Base-by-base conservation (phyloP, 1,140 invertebrate genomes). In the Bombyx mandarina region DNA sequence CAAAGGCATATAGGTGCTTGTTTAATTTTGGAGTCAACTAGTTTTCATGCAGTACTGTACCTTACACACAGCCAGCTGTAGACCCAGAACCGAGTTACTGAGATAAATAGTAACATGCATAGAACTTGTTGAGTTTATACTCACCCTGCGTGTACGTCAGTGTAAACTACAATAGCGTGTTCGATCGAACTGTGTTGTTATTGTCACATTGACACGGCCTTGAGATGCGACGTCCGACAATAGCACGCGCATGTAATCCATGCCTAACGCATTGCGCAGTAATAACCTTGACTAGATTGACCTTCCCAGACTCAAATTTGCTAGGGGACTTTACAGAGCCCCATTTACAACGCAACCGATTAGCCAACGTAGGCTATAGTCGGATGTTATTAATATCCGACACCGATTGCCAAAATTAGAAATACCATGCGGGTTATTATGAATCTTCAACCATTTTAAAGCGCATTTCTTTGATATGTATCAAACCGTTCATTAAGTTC, bases 21-120 rank as follows among this genome's bases (percentile, higher is more conserved):
- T 82, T 87, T 87, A 84, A 82, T 77, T 79, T 84, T 87, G 82
- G 79, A 86, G 79, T 78, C 69, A 71, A 76, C 63, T 75, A 60
- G 52, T 64, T 63, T 42, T 61, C 79, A 84, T 82, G 79, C 80
- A 77, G 52, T 61, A 57, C 43, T 62, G 79, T 86, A 85, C 82
- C 82, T 85, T 69, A 54, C 62, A 60, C 56, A 71, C 53, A 73
- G 68, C 59, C 67, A 70, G 61, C 57, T 56, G 68, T 65, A 67
- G 66, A 54, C 63, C 79, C 82, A 78, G 73, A 73, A 82, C 79
- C 77, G 63, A 68, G 66, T 80, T 81, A 73, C 71, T 59, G 43
- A 56, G 46, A 56, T 57, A 62, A 45, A 67, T 66, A 68, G 56
- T 52, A 60, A 50, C 78, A 81, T 81, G 77, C 75, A 65, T 68